Conservation (phyloP, 2,113 vertebrate species). For the Plecotus auritus region DNA sequence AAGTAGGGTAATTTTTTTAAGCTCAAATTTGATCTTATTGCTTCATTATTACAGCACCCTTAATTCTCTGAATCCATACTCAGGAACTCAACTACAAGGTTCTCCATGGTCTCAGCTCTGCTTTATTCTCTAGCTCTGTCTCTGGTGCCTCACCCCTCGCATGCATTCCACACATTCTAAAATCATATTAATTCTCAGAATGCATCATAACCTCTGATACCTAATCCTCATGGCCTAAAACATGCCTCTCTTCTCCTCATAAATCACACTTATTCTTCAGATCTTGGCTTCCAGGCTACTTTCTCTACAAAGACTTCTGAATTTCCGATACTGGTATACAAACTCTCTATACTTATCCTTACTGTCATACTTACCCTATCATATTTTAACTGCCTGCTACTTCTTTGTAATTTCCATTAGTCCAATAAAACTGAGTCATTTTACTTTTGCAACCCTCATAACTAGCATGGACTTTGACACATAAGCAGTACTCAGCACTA, state of each 20-base stretch:
- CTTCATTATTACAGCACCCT: background rate
- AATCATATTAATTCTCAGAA: background rate
- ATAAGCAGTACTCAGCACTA: background rate
- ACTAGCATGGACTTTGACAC: background rate
- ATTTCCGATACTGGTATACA: background rate
- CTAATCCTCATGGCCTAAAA: background rate
- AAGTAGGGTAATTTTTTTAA: background rate
- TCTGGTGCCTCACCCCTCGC: background rate
- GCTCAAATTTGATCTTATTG: background rate
- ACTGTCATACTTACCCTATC: background rate
- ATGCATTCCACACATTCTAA: background rate
- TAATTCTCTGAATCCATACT: background rate
- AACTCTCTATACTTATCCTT: background rate
- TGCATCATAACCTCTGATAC: background rate
- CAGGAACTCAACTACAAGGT: background rate
- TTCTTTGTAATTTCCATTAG: background rate
- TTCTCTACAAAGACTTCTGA: background rate
- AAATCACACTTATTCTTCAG: background rate
- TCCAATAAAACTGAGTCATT: constrained; percentile 17
- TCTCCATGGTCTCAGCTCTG: background rate
- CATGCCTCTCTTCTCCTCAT: background rate
- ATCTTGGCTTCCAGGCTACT: background rate
- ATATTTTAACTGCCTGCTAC: constrained; percentile 5
- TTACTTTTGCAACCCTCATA: background rate
- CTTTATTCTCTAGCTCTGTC: background rate